Evolutionary conservation across 2,113 vertebrate species (phyloP), one percentile per base, ranked within the genome.

Genomic region (Lampris megalopsis): DNA sequence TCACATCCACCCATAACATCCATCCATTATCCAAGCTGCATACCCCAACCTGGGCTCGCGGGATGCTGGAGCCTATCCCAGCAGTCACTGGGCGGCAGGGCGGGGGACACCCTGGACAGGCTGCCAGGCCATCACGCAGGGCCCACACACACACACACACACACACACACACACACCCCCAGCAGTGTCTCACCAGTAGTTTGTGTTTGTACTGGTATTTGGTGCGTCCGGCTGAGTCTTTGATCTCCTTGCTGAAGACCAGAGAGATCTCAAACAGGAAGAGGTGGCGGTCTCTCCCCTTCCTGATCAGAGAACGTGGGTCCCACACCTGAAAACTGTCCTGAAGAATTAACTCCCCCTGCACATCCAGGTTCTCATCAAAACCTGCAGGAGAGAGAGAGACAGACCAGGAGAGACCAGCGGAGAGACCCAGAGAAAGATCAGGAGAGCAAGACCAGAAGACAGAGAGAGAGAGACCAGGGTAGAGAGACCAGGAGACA

Each of bases 311-410:
- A 1, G 98, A 98, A 80, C 98, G 98, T 36, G 98, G 97, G 83
- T 99, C 98, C 98, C 98, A 99, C n/a, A 99, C 98, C 95, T 99
- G 98, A 91, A 99, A 99, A 61, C 97, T 96, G 91, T 99, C 98
- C 92, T 99, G 98, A 52, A 99, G 95, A 80, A 99, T 97, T 74
- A 99, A 94, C 86, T 99, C 98, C 6, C 98, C 98, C 85, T 99
- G 98, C 60, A 98, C 97, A 0, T 97, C 98, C 88, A 98, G 91
- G 90, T 98, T 99, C 90, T 97, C 97, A 90, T 99, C 98, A 79
- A 99, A 99, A 42, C 98, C 98, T 99, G 69, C 24, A 13, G 42
- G 66, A 13, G 6, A 45, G 45, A 10, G 41, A 49, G 11, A 13
- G 59, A 48, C 40, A 9, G 1, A 36, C 36, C 54, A 6, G 2